Evolutionary conservation across 2,797 vertebrate species (phyloP).

Genomic region (Poeciliopsis paucimaculata): DNA sequence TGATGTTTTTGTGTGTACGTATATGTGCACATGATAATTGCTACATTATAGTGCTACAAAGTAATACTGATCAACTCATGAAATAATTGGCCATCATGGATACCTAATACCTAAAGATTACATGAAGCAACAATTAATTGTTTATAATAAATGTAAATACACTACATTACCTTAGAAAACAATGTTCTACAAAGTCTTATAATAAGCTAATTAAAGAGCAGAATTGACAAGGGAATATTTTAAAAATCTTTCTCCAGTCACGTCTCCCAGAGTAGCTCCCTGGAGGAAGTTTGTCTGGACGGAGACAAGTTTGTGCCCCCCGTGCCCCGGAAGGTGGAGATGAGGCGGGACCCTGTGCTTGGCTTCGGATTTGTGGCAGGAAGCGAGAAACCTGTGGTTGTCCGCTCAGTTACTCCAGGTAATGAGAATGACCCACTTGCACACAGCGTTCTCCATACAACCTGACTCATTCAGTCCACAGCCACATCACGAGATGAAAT

Average conservation of each 20-base stretch:
- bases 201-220: background rate
- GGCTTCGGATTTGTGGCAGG: slow-evolving; percentile 99
- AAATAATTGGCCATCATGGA: too few species aligned
- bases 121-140: too few species aligned
- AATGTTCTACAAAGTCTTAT: too few species aligned
- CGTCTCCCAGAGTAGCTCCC: slow-evolving; percentile 90
- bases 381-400: slow-evolving; percentile 98
- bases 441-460: slow-evolving; percentile 18
- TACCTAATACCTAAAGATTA: too few species aligned
- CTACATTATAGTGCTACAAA: too few species aligned
- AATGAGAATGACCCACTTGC: slow-evolving; percentile 40
- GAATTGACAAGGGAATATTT: background rate
- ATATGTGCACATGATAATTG: too few species aligned
- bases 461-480: slow-evolving; percentile 48
- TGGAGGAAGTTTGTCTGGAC: slow-evolving; percentile 94
- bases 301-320: slow-evolving; percentile 92
- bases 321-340: slow-evolving; percentile 93
- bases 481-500: slow-evolving; percentile 38
- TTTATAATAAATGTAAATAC: too few species aligned
- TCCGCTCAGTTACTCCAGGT: slow-evolving; percentile 99
- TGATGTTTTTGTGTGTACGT: too few species aligned
- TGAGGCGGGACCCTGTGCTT: slow-evolving; percentile 97
- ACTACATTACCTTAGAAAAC: too few species aligned
- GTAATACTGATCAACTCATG: too few species aligned
- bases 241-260: slow-evolving; percentile 78